Evolutionary conservation across 2,797 vertebrate genomes (phyloP), one percentile per base, ranked within the genome.

Genomic region (Sebastes trivittatus): DNA sequence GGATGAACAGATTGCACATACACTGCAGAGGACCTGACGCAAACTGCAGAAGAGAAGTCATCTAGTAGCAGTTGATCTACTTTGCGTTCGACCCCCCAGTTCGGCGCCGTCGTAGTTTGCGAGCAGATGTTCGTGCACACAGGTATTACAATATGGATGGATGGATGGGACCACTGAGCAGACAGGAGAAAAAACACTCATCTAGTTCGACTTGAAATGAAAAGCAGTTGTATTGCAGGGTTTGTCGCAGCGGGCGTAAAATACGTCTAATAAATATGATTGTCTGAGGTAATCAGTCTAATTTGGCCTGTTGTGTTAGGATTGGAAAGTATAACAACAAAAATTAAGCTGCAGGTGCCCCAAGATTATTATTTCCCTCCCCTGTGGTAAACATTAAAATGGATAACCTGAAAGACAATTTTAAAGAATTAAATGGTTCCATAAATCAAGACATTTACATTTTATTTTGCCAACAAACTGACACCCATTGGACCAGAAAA

Each of bases 61-160:
- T 46, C 23, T 10, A 5, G 1, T 1, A 34, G n/a, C 23, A 75
- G 42, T 16, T 14, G 29, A 63, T 72, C 46, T 29, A 46, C 25
- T 59, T 29, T 29, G 25, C 3, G 25, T 8, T 58, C 1, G 56
- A 7, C 18, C 18, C 38, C 34, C 1, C 46, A 25, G 1, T 49
- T 27, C 56, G 7, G 14, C 13, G 56, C 13, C 8, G 4, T 32
- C 10, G 29, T n/a, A 42, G 49, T 25, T 60, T 59, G 11, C 1
- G 16, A 82, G 52, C 88, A 86, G 68, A 74, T 81, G 58, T 65
- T 72, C 16, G 7, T 32, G 32, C 68, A 72, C 77, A 73, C 67
- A 55, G 65, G 62, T 81, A 58, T 79, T 71, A 46, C 70, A 81
- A 74, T 63, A 82, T 80, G 29, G 22, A 81, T 76, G 70, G 42